Evolutionary conservation across 2,888 invertebrate species (phyloP).

Genomic region (Nymphalis polychloros): DNA sequence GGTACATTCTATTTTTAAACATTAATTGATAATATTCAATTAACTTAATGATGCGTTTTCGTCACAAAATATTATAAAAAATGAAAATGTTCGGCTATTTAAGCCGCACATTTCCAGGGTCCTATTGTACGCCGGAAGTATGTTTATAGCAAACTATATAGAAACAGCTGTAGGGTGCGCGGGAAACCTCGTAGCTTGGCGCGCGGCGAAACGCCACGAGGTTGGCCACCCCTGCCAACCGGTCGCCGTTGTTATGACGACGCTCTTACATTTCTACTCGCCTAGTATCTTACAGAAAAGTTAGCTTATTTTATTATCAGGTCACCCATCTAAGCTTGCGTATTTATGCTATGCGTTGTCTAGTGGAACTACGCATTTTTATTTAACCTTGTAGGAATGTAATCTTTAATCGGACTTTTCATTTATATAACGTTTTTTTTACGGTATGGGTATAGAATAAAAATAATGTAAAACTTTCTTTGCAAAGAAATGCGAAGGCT

Average conservation of each 20-base stretch:
- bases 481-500: too few relatives aligned
- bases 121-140: slow-evolving; percentile 30
- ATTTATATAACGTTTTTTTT: too few relatives aligned
- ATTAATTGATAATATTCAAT: not conserved
- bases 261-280: slow-evolving; percentile 66
- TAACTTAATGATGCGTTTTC: slow-evolving; percentile 26
- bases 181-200: slow-evolving; percentile 57
- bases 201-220: slow-evolving; percentile 45
- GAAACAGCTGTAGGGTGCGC: slow-evolving; percentile 65
- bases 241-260: slow-evolving; percentile 62
- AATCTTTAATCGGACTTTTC: too few relatives aligned
- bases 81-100: slow-evolving; percentile 45
- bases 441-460: too few relatives aligned
- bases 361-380: not conserved
- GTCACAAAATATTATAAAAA: slow-evolving; percentile 42
- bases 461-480: too few relatives aligned
- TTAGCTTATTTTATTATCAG: slow-evolving; percentile 39
- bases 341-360: not conserved
- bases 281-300: slow-evolving; percentile 52
- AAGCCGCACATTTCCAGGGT: slow-evolving; percentile 47
- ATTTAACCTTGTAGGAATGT: not conserved
- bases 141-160: slow-evolving; percentile 56
- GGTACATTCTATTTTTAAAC: not conserved
- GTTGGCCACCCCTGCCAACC: slow-evolving; percentile 53
- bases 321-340: not conserved